These are phyloP conservation scores for Dasypogon diadema DNA, from an alignment of 2,888 invertebrate species.

Conservation along the genomic window DNA sequence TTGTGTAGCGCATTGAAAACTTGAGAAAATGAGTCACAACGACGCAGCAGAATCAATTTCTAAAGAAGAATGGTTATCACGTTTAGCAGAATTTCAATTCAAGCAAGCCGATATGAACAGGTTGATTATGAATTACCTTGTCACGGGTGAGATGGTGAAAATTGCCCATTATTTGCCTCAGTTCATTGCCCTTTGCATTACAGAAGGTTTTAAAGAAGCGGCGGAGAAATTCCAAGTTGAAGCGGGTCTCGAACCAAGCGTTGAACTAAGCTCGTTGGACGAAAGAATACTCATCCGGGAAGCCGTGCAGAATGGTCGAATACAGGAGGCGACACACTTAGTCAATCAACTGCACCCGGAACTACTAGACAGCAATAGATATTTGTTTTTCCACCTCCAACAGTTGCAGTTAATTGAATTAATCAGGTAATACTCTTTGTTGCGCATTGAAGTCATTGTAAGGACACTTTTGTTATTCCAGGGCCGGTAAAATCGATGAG, in stretches of 20 bases:
- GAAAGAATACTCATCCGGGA: conserved; percentile 92
- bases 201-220: conserved; percentile 96
- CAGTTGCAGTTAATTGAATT: conserved; percentile 68
- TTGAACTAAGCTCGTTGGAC: conserved; percentile 87
- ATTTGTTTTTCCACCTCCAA: conserved; percentile 94
- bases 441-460: background rate
- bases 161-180: no score
- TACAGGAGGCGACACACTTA: conserved; percentile 92
- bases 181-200: no score
- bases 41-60: conserved; percentile 66
- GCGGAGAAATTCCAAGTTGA: conserved; percentile 97
- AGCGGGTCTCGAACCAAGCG: conserved; percentile 84
- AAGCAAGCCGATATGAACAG: conserved; percentile 95
- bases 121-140: conserved; percentile 98
- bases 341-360: conserved; percentile 96
- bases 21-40: conserved; percentile 68
- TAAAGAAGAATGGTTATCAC: conserved; percentile 67
- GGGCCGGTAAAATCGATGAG: conserved; percentile 83
- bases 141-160: conserved; percentile 79
- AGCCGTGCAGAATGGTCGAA: conserved; percentile 91
- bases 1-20: background rate
- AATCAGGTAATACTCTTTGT: conserved; percentile 61
- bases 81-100: conserved; percentile 74
- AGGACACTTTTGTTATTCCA: conserved; percentile 53
- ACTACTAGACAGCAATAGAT: conserved; percentile 92